These are phyloP conservation scores for Automeris io DNA, from an alignment of 2,888 invertebrate species.

Conservation along the genomic window DNA sequence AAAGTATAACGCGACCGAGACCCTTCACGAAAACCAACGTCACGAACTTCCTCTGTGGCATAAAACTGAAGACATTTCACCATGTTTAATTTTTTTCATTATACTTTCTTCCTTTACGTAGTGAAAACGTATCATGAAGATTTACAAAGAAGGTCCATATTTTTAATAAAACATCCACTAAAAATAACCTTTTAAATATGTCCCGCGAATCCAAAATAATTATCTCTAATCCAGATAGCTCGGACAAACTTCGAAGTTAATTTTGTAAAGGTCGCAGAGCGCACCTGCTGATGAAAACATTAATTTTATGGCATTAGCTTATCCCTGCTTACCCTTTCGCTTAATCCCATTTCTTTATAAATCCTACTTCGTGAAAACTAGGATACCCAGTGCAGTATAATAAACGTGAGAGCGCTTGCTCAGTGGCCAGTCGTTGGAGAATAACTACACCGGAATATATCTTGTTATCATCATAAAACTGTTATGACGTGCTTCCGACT, in stretches of 20 bases:
- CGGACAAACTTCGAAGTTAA: slow-evolving; percentile 13
- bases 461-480: slow-evolving; percentile 46
- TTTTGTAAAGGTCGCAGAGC: slow-evolving; percentile 19
- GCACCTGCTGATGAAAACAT: slow-evolving; percentile 18
- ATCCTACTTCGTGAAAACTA: slow-evolving; percentile 9
- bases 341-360: slow-evolving; percentile 19
- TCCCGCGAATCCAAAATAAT: slow-evolving; percentile 14
- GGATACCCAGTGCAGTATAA: background rate
- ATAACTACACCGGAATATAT: slow-evolving; percentile 14
- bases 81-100: background rate
- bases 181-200: slow-evolving; percentile 9
- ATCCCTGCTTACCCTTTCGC: slow-evolving; percentile 16
- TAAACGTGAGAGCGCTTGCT: background rate
- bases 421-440: background rate
- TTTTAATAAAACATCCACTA: background rate
- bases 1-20: background rate
- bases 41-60: background rate
- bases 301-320: slow-evolving; percentile 17
- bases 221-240: slow-evolving; percentile 16
- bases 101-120: too few relatives aligned
- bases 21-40: background rate
- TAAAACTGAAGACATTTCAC: background rate
- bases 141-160: too few relatives aligned
- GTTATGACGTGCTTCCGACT: slow-evolving; percentile 36
- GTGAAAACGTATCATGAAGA: too few relatives aligned